Percentiles rank a stretch among this genome's conserved stretches.
These are phyloP conservation scores for Drosophila aff. DNA, from an alignment of 1,140 invertebrate genomes.

Conservation along the genomic window DNA sequence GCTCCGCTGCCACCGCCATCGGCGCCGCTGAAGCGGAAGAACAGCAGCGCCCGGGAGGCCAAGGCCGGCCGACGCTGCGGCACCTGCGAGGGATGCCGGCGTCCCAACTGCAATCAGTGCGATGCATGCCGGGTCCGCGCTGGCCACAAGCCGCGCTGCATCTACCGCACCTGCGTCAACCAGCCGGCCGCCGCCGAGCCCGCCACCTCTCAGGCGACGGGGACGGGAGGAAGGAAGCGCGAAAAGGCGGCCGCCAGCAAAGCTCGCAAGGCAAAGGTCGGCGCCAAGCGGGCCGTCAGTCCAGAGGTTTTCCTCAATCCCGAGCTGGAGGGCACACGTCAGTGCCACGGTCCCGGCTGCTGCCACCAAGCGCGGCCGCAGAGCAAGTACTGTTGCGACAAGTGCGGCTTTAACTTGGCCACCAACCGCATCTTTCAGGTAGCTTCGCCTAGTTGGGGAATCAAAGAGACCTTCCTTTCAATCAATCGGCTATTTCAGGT, in stretches of 20 bases:
- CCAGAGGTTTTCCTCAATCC: constrained; percentile 86
- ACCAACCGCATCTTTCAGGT: constrained; percentile 92
- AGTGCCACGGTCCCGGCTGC: constrained; percentile 97
- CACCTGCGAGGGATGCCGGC: constrained; percentile 92
- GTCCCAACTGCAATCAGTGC: constrained; percentile 92
- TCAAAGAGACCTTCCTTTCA: background rate
- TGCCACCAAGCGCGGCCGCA: constrained; percentile 90
- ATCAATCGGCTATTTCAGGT: constrained; percentile 81
- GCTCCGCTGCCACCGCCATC: constrained; percentile 10
- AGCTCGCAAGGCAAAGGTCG: constrained; percentile 81
- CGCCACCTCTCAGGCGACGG: constrained; percentile 19
- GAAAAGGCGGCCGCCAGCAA: constrained; percentile 63
- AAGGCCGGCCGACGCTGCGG: constrained; percentile 89
- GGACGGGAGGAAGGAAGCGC: constrained; percentile 40
- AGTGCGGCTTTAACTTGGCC: constrained; percentile 96
- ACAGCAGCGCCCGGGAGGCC: constrained; percentile 37
- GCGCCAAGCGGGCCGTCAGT: constrained; percentile 85
- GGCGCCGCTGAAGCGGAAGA: constrained; percentile 44
- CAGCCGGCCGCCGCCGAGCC: constrained; percentile 29
- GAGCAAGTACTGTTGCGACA: constrained; percentile 98
- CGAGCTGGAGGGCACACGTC: constrained; percentile 86
- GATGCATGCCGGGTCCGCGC: constrained; percentile 92
- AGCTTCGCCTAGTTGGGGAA: constrained; percentile 73
- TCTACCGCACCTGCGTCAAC: constrained; percentile 85
- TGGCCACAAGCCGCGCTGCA: constrained; percentile 91